Evolutionary conservation across 2,113 vertebrate genomes (phyloP).

Genomic region (Neolamprologus variostigma): DNA sequence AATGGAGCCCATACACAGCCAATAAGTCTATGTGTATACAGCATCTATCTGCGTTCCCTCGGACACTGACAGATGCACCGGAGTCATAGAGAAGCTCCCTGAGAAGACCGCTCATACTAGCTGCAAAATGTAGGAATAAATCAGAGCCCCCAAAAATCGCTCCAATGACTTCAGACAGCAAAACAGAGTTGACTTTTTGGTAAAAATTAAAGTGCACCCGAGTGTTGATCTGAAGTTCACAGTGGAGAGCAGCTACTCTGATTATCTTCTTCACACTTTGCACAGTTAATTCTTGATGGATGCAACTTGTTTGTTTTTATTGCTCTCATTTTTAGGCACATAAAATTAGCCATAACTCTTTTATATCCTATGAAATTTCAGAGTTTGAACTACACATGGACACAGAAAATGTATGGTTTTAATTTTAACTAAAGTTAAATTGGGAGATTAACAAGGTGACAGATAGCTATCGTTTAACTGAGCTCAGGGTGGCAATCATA

Average conservation of each 20-base stretch:
- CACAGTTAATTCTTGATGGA: neutral
- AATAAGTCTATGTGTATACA: constrained; percentile 16
- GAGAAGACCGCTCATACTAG: neutral
- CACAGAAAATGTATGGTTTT: neutral
- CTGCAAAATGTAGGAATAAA: neutral
- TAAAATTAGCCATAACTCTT: neutral
- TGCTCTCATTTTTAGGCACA: neutral
- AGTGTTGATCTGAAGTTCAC: neutral
- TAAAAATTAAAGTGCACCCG: neutral
- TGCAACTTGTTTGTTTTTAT: neutral
- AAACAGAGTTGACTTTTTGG: neutral
- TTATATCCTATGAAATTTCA: neutral
- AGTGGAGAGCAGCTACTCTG: neutral
- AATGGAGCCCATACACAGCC: neutral
- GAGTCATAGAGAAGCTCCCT: neutral
- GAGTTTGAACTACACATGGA: neutral
- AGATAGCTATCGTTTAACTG: neutral
- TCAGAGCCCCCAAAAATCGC: neutral
- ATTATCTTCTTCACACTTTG: neutral
- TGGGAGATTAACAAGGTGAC: neutral
- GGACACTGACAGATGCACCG: constrained; percentile 10
- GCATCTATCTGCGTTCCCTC: constrained; percentile 18
- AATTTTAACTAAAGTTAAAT: neutral
- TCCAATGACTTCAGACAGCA: neutral
- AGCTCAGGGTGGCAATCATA: neutral